These are phyloP conservation scores for Lepidochrysops patricia DNA, from an alignment of 2,888 invertebrate species.

Conservation along the genomic window DNA sequence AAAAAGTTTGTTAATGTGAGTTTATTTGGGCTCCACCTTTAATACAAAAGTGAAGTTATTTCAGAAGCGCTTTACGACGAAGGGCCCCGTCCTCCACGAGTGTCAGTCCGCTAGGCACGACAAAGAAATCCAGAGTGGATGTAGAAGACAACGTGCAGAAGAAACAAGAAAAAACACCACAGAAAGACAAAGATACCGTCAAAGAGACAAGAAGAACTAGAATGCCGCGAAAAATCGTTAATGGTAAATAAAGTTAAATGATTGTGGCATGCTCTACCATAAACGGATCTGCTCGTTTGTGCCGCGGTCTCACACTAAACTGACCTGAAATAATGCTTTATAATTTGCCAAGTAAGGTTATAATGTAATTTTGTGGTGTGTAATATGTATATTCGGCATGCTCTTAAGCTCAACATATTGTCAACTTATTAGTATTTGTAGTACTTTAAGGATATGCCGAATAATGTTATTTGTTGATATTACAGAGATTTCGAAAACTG, in stretches of 20 bases:
- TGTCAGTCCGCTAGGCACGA: constrained; percentile 16
- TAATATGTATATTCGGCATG: too few relatives aligned
- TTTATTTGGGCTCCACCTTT: too few relatives aligned
- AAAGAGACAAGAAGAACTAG: neutral
- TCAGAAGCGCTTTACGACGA: neutral
- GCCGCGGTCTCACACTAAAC: too few relatives aligned
- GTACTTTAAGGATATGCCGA: too few relatives aligned
- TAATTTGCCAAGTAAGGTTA: too few relatives aligned
- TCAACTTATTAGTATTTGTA: too few relatives aligned
- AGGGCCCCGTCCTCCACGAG: constrained; percentile 12
- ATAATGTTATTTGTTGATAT: neutral
- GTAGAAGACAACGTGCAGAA: neutral
- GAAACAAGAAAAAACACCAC: neutral
- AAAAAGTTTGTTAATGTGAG: too few relatives aligned
- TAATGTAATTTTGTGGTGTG: too few relatives aligned
- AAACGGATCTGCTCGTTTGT: too few relatives aligned
- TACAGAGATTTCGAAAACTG: neutral
- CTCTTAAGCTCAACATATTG: too few relatives aligned
- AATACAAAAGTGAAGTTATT: constrained; percentile 21
- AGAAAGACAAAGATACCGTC: neutral
- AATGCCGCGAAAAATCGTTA: neutral
- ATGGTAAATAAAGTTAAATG: neutral
- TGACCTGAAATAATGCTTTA: too few relatives aligned
- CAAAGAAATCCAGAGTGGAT: constrained; percentile 22
- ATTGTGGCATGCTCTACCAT: too few relatives aligned